Evolutionary conservation across 2,797 vertebrate genomes (phyloP).

Genomic region (Muraenolepis orangiensis): DNA sequence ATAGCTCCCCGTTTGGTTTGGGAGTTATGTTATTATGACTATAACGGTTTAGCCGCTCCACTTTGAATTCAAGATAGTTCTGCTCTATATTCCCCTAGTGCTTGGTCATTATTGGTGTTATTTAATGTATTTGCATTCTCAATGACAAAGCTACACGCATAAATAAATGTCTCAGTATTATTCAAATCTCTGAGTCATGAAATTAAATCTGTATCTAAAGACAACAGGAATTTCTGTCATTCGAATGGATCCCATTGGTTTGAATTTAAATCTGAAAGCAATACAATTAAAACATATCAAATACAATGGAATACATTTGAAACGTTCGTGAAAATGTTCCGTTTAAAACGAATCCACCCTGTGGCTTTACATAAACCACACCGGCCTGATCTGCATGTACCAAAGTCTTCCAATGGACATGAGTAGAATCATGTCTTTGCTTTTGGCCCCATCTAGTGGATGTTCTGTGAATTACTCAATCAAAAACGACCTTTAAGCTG

Average conservation of each 20-base stretch:
- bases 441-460: constrained; percentile 45
- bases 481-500: background rate
- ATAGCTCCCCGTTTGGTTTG: background rate
- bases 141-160: constrained; percentile 84
- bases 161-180: constrained; percentile 83
- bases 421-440: background rate
- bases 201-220: background rate
- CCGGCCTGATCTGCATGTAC: background rate
- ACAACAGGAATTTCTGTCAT: background rate
- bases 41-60: constrained; percentile 55
- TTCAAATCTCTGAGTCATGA: constrained; percentile 31
- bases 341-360: background rate
- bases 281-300: background rate
- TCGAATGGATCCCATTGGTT: background rate
- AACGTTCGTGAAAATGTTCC: background rate
- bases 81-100: constrained; percentile 77
- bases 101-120: constrained; percentile 90
- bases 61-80: constrained; percentile 69
- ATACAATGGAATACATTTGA: background rate
- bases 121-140: constrained; percentile 95
- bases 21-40: constrained; percentile 24
- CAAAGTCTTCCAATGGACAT: background rate
- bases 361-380: background rate
- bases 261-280: background rate
- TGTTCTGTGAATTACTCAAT: background rate